Percentiles rank a stretch among this genome's conserved stretches.
Evolutionary conservation across 2,888 invertebrate genomes (phyloP).

Genomic region (Gandaritis pyraliata): DNA sequence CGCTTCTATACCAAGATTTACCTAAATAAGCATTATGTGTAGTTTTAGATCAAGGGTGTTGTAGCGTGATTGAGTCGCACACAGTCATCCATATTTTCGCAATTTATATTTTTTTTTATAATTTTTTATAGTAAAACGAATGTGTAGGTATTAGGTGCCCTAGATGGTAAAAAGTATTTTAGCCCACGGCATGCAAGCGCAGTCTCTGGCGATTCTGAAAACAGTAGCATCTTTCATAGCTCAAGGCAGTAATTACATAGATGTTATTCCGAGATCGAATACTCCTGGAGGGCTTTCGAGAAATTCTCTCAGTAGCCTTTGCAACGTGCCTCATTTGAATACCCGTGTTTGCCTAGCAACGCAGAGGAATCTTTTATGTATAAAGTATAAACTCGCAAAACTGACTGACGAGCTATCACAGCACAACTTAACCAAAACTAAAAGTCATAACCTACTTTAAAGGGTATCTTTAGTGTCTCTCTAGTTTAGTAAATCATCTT

Average conservation of each 20-base stretch:
- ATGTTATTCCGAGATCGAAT: constrained; percentile 32
- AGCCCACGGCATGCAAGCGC: constrained; percentile 14
- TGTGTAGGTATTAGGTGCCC: not conserved
- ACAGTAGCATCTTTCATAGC: constrained; percentile 39
- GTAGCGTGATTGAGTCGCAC: too few relatives aligned
- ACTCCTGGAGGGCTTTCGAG: constrained; percentile 33
- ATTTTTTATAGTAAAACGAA: too few relatives aligned
- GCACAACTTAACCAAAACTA: not conserved
- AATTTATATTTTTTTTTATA: too few relatives aligned
- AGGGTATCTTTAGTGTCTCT: not conserved
- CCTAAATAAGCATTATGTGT: too few relatives aligned
- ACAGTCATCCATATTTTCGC: too few relatives aligned
- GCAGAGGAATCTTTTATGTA: not conserved
- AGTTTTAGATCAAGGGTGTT: too few relatives aligned
- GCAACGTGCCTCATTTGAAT: constrained; percentile 21
- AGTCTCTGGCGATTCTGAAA: constrained; percentile 20
- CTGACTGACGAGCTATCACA: not conserved
- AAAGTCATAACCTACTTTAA: not conserved
- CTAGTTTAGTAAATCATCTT: not conserved
- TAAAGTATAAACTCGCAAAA: not conserved
- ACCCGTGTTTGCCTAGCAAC: constrained; percentile 6
- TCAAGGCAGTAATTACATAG: constrained; percentile 41
- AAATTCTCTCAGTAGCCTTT: constrained; percentile 24
- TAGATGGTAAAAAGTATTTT: constrained; percentile 8
- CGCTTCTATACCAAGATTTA: too few relatives aligned